A percentile compares a stretch with the other conserved stretches of the same genome.
Evolutionary conservation across 2,888 invertebrate species (phyloP).

Genomic region (Apamea anceps): DNA sequence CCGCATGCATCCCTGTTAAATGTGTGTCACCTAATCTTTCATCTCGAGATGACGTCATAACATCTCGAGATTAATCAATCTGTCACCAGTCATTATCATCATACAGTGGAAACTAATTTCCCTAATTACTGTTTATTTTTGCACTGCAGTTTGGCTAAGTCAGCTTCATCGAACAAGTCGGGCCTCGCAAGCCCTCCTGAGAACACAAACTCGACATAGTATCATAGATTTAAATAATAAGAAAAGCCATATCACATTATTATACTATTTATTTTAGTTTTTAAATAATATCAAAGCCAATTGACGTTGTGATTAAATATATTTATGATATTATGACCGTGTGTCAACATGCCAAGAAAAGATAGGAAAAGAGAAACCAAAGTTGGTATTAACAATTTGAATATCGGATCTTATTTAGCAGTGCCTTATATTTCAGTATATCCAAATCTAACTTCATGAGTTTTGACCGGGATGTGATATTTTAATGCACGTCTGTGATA

Average conservation of each 20-base stretch:
- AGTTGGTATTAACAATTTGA: slow-evolving; percentile 50
- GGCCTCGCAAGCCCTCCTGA: slow-evolving; percentile 23
- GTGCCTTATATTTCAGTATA: background rate
- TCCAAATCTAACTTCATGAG: background rate
- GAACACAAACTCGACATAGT: slow-evolving; percentile 26
- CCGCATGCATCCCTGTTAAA: background rate
- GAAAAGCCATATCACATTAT: slow-evolving; percentile 21
- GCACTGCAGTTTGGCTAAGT: slow-evolving; percentile 42
- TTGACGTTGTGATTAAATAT: slow-evolving; percentile 19
- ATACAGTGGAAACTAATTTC: background rate
- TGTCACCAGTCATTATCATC: background rate
- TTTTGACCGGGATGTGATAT: background rate
- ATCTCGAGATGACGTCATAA: too few relatives aligned
- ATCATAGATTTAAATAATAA: slow-evolving; percentile 38
- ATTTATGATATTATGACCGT: slow-evolving; percentile 54
- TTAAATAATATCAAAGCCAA: slow-evolving; percentile 14
- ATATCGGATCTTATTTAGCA: background rate
- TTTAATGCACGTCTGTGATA: background rate
- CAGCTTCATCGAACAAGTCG: slow-evolving; percentile 16
- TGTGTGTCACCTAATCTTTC: background rate
- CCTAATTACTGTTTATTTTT: slow-evolving; percentile 42
- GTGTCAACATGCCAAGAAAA: slow-evolving; percentile 43
- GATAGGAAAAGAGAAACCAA: slow-evolving; percentile 30
- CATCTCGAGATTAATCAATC: background rate
- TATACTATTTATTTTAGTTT: background rate